A percentile compares a stretch with the other conserved stretches of the same genome.
Evolutionary conservation across 2,797 vertebrate genomes (phyloP).

Genomic region (Paedocypris micromegethes): DNA sequence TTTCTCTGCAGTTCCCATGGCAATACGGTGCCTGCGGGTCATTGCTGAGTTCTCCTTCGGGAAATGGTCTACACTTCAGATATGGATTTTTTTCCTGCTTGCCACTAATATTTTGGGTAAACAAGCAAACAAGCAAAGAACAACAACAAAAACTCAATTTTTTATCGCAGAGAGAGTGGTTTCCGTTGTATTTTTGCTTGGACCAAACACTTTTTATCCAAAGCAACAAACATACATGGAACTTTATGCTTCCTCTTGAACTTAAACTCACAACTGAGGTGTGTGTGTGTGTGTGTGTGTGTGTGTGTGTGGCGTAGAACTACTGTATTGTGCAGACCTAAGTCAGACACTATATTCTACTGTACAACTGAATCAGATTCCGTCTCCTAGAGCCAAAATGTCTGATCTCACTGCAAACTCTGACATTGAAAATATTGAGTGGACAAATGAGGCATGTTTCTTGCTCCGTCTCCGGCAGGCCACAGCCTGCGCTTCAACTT

Average conservation of each 20-base stretch:
- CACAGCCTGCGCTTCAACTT: background rate
- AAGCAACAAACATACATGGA: too few relatives aligned
- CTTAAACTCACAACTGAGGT: too few relatives aligned
- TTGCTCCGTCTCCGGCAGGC: background rate
- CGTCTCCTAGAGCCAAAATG: background rate
- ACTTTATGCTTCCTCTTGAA: too few relatives aligned
- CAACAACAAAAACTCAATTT: too few relatives aligned
- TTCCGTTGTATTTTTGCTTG: too few relatives aligned
- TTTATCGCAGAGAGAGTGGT: too few relatives aligned
- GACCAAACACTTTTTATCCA: too few relatives aligned
- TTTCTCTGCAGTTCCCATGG: slow-evolving; percentile 35
- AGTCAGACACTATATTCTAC: too few relatives aligned
- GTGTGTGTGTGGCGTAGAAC: too few relatives aligned
- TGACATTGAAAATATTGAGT: slow-evolving; percentile 19
- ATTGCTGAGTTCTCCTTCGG: slow-evolving; percentile 7
- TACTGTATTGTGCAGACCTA: too few relatives aligned
- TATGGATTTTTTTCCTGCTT: slow-evolving; percentile 20
- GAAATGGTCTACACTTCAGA: slow-evolving; percentile 5
- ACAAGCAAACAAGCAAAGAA: background rate
- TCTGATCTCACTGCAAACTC: slow-evolving; percentile 20
- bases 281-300: too few relatives aligned
- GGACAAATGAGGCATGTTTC: slow-evolving; percentile 21
- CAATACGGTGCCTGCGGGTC: slow-evolving; percentile 17
- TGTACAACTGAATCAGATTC: too few relatives aligned
- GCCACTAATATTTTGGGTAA: slow-evolving; percentile 17